These are phyloP conservation scores for Tachina grossa DNA, from an alignment of 2,888 invertebrate species.

Conservation along the genomic window DNA sequence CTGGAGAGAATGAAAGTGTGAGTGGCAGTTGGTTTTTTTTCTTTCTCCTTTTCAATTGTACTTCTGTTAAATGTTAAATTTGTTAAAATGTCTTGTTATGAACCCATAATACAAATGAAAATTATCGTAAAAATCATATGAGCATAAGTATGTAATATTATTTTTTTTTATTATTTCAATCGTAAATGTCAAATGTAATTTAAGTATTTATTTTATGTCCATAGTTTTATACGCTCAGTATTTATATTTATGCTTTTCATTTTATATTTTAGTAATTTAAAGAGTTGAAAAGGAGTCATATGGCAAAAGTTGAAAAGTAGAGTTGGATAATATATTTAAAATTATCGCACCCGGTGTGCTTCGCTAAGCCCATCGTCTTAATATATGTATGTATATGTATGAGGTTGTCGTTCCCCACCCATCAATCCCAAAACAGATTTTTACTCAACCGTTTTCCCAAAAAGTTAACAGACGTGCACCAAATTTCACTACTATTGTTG, in stretches of 20 bases:
- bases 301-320: slow-evolving; percentile 9
- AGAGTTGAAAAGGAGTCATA: slow-evolving; percentile 33
- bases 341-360: too few relatives aligned
- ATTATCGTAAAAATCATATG: slow-evolving; percentile 76
- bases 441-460: too few relatives aligned
- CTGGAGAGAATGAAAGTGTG: not conserved
- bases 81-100: slow-evolving; percentile 74
- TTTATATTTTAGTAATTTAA: slow-evolving; percentile 27
- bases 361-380: too few relatives aligned
- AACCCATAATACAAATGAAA: slow-evolving; percentile 74
- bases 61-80: slow-evolving; percentile 71
- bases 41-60: slow-evolving; percentile 17
- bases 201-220: slow-evolving; percentile 73
- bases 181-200: slow-evolving; percentile 81
- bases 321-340: not conserved
- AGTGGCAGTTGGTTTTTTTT: slow-evolving; percentile 5
- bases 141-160: slow-evolving; percentile 19
- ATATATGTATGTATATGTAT: too few relatives aligned
- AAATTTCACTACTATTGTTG: too few relatives aligned
- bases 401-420: too few relatives aligned
- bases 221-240: slow-evolving; percentile 51
- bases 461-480: too few relatives aligned
- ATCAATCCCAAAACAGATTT: too few relatives aligned
- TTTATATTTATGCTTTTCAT: slow-evolving; percentile 37
- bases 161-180: slow-evolving; percentile 69